Base-by-base conservation (phyloP, 2,888 invertebrate genomes). In the Stegana nigrithorax region DNA sequence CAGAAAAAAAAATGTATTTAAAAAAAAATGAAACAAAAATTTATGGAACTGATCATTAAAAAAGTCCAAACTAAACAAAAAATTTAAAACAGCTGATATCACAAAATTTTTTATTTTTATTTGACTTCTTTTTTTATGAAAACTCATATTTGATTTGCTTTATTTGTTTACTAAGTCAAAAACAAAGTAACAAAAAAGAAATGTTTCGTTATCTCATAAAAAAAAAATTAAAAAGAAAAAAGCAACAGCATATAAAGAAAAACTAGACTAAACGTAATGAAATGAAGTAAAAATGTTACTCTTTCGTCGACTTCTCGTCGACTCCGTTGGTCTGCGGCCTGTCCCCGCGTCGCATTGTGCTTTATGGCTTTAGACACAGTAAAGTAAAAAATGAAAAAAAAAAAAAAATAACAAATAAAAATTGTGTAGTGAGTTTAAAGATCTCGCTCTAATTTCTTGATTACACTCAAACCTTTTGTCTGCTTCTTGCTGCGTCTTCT, bases 361-460 rank as follows among this genome's bases (percentile, higher is more conserved):
- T n/a, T n/a, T n/a, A n/a, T n/a, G n/a, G n/a, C n/a, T n/a, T n/a
- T n/a, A n/a, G n/a, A n/a, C n/a, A n/a, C n/a, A n/a, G n/a, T n/a
- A n/a, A n/a, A n/a, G n/a, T n/a, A n/a, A n/a, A n/a, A n/a, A n/a
- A n/a, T n/a, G n/a, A n/a, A n/a, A n/a, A n/a, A n/a, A n/a, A n/a
- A n/a, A n/a, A n/a, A n/a, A n/a, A n/a, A n/a, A n/a, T n/a, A n/a
- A n/a, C n/a, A n/a, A n/a, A n/a, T n/a, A n/a, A n/a, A 36, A 36
- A 36, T 14, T 36, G 4, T 39, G 39, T 6, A 39, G 39, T 17
- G 17, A 39, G 39, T n/a, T 39, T 39, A 39, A 10, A 42, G 65
- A n/a, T 57, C 10, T 60, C 59, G 73, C 73, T 78, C 76, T 75
- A 74, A 74, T 74, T 78, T 78, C 63, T 75, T 75, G 67, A 72